Base-by-base conservation (phyloP, 2,888 invertebrate genomes). In the Drosophila nigricruria region DNA sequence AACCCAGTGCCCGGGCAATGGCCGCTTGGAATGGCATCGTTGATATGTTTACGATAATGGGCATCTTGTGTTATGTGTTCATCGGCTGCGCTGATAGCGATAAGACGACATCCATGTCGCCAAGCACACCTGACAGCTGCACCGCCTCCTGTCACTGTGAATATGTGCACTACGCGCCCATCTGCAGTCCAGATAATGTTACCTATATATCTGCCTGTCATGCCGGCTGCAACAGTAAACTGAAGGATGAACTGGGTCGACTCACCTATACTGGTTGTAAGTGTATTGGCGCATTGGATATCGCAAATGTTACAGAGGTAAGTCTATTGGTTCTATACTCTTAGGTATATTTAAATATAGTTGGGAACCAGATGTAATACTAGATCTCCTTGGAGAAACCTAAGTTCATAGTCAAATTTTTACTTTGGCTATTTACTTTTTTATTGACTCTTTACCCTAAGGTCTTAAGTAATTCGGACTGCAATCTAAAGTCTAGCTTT, bases 161-260 rank as follows among this genome's bases (percentile, higher is more conserved):
- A 80, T 95, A 95, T 82, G 95, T 95, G 32, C 95, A 95, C 80
- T 96, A 95, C 90, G 95, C 95, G 76, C 96, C 96, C 0, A 95
- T 96, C 3, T 96, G 96, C 90, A 94, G 95, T 16, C 93, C 94
- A 49, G 94, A 94, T 66, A 94, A 94, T 1, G 93, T 94, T 59
- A 95, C 95, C 9, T 96, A 94, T 90, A 96, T 96, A 87, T 96
- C 96, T 0, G 95, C 96, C 8, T 97, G 97, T 90, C 96, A 96
- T 89, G 96, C 96, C 14, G 96, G 97, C 3, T 96, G 96, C 88
- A 93, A 91, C 10, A 54, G 53, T 47, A 59, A 50, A 52, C 5
- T 60, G 52, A 57, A 68, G 68, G 67, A 91, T 70, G 62, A 73
- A 1, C 14, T 60, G 0, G 87, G 77, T 9, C 64, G 59, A 5